These are phyloP conservation scores for Cyphomyrus plagiostoma DNA, from an alignment of 2,113 vertebrate species.

Conservation along the genomic window DNA sequence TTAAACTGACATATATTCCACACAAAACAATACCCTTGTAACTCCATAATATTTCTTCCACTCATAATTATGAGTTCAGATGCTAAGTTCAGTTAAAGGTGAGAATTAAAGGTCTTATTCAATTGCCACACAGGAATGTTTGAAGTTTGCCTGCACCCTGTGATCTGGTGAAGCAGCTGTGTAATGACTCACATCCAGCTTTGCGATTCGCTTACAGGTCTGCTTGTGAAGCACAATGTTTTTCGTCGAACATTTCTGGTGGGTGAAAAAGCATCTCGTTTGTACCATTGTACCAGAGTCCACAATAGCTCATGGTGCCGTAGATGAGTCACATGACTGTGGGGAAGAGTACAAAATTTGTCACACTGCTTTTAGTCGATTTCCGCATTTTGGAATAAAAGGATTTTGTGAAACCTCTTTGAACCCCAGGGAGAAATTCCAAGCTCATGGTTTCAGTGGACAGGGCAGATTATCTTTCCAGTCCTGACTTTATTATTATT, in stretches of 20 bases:
- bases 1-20: not conserved
- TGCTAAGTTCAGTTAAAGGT: not conserved
- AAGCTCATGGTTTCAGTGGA: not conserved
- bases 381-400: not conserved
- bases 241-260: not conserved
- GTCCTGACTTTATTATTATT: not conserved
- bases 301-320: not conserved
- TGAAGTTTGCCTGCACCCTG: not conserved
- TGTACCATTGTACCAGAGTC: not conserved
- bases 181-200: not conserved
- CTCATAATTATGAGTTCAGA: not conserved
- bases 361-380: not conserved
- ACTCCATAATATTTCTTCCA: not conserved
- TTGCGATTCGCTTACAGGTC: not conserved
- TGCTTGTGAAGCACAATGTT: not conserved
- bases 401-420: constrained; percentile 1
- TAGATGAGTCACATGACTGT: not conserved
- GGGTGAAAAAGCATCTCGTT: not conserved
- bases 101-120: not conserved
- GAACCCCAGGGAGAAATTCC: not conserved
- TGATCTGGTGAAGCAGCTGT: not conserved
- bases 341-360: not conserved
- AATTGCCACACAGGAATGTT: not conserved
- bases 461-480: not conserved
- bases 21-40: not conserved